Conservation (phyloP, 2,797 vertebrate genomes). For the Eutrigla gurnardus region DNA sequence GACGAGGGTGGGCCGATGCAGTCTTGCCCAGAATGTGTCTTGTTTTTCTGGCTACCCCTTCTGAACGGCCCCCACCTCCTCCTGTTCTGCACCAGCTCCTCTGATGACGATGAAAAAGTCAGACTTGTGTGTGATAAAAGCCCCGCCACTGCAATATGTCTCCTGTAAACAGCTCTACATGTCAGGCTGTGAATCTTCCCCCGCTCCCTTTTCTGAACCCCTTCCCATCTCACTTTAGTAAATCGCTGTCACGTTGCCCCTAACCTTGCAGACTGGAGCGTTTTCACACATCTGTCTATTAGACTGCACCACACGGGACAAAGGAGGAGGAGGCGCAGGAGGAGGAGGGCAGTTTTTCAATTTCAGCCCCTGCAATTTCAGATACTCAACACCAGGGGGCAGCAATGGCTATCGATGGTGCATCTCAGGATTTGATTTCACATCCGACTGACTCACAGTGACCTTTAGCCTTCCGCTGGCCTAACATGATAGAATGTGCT, state of each 20-base stretch:
- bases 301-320: constrained; percentile 77
- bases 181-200: constrained; percentile 15
- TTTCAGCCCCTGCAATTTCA: constrained; percentile 45
- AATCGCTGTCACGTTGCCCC: constrained; percentile 45
- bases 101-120: constrained; percentile 72
- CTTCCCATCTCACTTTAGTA: constrained; percentile 10
- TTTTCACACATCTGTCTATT: constrained; percentile 70
- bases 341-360: constrained; percentile 32
- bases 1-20: constrained; percentile 58
- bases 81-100: constrained; percentile 70
- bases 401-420: constrained; percentile 45
- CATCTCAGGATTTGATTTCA: constrained; percentile 43
- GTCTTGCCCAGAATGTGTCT: constrained; percentile 61
- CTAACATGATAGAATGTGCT: constrained; percentile 42
- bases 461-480: constrained; percentile 50
- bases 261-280: constrained; percentile 65
- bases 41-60: constrained; percentile 3
- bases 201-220: constrained; percentile 9
- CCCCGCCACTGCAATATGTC: constrained; percentile 42
- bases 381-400: constrained; percentile 66
- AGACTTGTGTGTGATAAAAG: constrained; percentile 57
- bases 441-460: constrained; percentile 41
- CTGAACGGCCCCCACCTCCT: constrained; percentile 44
- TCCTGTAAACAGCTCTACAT: constrained; percentile 26
- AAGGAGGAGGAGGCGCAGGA: constrained; percentile 44